These are phyloP conservation scores for Cladopsammia gracilis DNA, from an alignment of 64 coral and sea anemone genomes.

Conservation along the genomic window DNA sequence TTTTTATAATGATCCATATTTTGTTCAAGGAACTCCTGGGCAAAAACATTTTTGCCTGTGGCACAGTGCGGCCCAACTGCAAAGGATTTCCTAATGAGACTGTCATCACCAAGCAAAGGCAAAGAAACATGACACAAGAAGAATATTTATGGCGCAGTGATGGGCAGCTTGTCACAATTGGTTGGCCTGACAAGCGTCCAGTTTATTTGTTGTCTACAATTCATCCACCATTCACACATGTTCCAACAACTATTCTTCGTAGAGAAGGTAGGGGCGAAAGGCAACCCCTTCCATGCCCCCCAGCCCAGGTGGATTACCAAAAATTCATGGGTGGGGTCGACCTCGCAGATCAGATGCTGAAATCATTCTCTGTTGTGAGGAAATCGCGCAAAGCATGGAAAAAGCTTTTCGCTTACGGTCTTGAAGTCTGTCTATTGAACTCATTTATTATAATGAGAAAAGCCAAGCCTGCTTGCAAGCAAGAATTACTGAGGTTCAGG, in stretches of 20 bases:
- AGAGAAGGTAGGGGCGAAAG: conserved; percentile 9
- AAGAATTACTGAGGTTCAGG: conserved; percentile 51
- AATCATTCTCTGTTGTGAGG: conserved; percentile 31
- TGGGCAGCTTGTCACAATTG: conserved; percentile 3
- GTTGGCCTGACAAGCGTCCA: not conserved
- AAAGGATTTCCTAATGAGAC: conserved; percentile 58
- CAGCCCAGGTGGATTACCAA: conserved; percentile 63
- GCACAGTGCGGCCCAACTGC: conserved; percentile 46
- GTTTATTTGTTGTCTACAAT: conserved; percentile 23
- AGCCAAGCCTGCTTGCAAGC: conserved; percentile 29
- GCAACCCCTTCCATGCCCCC: conserved; percentile 49
- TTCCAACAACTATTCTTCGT: conserved; percentile 29
- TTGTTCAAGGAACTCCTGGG: conserved; percentile 67
- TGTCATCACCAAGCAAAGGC: conserved; percentile 51
- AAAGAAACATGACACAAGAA: conserved; percentile 48
- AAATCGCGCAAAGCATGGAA: conserved; percentile 71
- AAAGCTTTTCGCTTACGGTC: conserved; percentile 53
- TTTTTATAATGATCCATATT: conserved; percentile 68
- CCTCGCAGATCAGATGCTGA: conserved; percentile 50
- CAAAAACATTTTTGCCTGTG: conserved; percentile 56
- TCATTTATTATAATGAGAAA: conserved; percentile 65
- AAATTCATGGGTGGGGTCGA: conserved; percentile 73
- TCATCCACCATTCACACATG: conserved; percentile 25
- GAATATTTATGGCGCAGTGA: conserved; percentile 47
- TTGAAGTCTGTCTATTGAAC: conserved; percentile 62